Percentiles rank a stretch among this genome's conserved stretches.
Conservation (phyloP, 2,888 invertebrate species). For the Bembecia ichneumoniformis region DNA sequence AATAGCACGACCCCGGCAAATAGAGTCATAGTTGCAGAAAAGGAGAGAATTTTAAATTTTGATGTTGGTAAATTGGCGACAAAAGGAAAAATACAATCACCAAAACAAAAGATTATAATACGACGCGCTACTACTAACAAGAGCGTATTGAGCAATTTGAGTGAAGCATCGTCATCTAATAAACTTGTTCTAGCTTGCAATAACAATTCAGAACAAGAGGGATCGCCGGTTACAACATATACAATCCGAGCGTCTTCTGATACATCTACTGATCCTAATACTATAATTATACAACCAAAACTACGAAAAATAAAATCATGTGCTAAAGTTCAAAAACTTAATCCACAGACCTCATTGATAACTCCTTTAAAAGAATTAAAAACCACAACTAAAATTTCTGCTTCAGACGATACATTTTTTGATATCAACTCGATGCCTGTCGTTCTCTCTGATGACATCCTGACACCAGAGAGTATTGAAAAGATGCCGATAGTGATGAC, state of each 20-base stretch:
- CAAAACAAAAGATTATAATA: conserved; percentile 62
- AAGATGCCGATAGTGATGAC: conserved; percentile 77
- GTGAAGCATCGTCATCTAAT: conserved; percentile 45
- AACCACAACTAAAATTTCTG: conserved; percentile 10
- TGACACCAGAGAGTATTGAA: conserved; percentile 78
- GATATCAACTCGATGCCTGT: conserved; percentile 86
- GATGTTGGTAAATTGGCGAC: conserved; percentile 50
- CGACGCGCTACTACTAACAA: conserved; percentile 48
- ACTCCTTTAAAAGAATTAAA: conserved; percentile 34
- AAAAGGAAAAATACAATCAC: conserved; percentile 38
- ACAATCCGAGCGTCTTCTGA: conserved; percentile 56
- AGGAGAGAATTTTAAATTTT: conserved; percentile 63
- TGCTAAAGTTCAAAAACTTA: conserved; percentile 47
- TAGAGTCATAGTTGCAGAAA: conserved; percentile 40
- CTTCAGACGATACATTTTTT: conserved; percentile 64
- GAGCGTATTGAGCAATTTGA: conserved; percentile 42
- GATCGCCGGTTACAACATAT: conserved; percentile 53
- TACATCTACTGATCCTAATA: conserved; percentile 38
- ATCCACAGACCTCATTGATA: conserved; percentile 41
- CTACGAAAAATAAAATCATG: conserved; percentile 48
- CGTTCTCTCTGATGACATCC: conserved; percentile 78
- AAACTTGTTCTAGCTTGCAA: conserved; percentile 56
- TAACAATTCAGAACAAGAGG: conserved; percentile 38
- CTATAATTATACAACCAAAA: conserved; percentile 56
- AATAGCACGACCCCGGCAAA: conserved; percentile 37